phyloP scores from a whole-genome alignment of 2,797 vertebrate species.

The Acomys russatus region DNA sequence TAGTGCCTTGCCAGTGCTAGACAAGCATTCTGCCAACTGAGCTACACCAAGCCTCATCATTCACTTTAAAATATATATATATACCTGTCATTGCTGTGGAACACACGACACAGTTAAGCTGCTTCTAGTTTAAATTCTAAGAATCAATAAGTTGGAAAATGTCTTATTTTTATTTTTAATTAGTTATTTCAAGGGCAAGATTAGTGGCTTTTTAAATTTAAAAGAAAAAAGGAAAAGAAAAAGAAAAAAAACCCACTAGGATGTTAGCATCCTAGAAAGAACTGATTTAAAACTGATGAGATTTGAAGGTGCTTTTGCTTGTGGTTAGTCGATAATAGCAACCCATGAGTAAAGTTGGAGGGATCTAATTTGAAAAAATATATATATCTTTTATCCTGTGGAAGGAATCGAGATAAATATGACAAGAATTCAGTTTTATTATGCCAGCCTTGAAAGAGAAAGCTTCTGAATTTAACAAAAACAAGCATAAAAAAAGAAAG shows the following conservation, averaged over 20 bases:
- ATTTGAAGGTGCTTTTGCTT: not conserved
- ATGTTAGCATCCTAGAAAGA: not conserved
- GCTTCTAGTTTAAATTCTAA: conserved; percentile 58
- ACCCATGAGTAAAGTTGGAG: conserved; percentile 40
- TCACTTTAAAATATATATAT: not conserved
- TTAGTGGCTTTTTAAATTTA: not conserved
- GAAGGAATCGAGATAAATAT: conserved; percentile 63
- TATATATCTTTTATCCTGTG: conserved; percentile 46
- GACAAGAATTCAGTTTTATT: conserved; percentile 62
- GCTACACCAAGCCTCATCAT: not conserved
- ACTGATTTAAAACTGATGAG: conserved; percentile 1
- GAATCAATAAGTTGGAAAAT: conserved; percentile 26
- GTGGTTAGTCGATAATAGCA: not conserved
- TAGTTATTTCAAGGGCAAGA: not conserved
- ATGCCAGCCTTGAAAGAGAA: conserved; percentile 58
- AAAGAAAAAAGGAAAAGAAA: not conserved
- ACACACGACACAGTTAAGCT: not conserved
- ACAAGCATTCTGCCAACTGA: not conserved
- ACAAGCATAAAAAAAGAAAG: not conserved
- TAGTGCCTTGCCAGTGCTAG: not conserved
- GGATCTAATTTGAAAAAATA: conserved; percentile 65
- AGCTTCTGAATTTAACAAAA: conserved; percentile 36
- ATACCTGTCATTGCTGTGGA: not conserved
- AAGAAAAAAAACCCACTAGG: not conserved
- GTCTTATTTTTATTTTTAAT: conserved; percentile 18